phyloP scores from a whole-genome alignment of 2,113 vertebrate species.

The Climacteris rufus region DNA sequence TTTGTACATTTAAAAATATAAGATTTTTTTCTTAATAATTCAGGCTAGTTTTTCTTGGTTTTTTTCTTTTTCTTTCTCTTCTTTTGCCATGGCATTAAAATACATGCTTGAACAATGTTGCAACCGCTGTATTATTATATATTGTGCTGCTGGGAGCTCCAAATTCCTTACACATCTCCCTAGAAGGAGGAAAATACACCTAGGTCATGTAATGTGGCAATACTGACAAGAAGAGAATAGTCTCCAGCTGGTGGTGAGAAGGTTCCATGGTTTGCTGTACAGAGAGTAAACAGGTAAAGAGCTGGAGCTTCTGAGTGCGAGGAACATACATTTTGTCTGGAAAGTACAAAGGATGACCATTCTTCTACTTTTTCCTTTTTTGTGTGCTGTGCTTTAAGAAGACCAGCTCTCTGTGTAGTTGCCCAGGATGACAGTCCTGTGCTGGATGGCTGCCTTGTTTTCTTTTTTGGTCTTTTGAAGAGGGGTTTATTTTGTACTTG shows the following conservation, averaged over 20 bases:
- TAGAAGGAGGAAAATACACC: background rate
- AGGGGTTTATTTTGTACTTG: background rate
- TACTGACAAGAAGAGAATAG: background rate
- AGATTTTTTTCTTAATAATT: background rate
- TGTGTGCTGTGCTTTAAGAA: background rate
- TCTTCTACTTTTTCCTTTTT: background rate
- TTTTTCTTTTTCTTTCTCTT: background rate
- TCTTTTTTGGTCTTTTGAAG: too few relatives aligned
- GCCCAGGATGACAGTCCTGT: background rate
- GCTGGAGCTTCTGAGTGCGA: background rate
- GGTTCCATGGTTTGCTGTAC: fast-evolving
- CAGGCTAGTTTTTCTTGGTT: background rate
- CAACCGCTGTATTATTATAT: background rate
- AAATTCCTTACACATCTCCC: background rate
- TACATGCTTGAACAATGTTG: background rate
- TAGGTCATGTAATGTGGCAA: background rate
- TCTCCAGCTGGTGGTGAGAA: background rate
- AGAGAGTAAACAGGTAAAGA: background rate
- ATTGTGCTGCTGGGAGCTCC: background rate
- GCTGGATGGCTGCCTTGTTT: background rate
- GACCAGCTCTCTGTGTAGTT: background rate
- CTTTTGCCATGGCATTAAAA: background rate
- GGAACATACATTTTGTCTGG: background rate
- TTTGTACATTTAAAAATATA: background rate
- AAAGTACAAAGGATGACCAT: background rate